Evolutionary conservation across 2,888 invertebrate genomes (phyloP).

Genomic region (Himalopsyche tibetana): DNA sequence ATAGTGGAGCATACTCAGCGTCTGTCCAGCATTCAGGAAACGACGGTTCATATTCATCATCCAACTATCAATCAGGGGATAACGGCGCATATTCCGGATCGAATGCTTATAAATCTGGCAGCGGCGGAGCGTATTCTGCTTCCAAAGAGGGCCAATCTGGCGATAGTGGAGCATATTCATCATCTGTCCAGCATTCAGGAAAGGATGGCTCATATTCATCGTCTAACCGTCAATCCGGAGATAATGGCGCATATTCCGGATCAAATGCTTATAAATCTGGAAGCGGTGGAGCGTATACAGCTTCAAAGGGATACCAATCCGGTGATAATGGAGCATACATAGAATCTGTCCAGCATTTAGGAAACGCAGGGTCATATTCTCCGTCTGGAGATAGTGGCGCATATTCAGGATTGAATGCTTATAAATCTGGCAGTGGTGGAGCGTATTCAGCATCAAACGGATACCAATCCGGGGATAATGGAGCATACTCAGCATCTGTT

Average conservation of each 20-base stretch:
- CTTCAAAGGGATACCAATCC: neutral
- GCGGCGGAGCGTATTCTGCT: neutral
- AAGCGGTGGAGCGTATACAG: neutral
- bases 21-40: neutral
- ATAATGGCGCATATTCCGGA: neutral
- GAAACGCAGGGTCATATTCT: neutral
- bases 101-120: neutral
- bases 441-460: neutral
- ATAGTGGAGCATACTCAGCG: neutral
- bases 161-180: neutral
- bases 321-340: neutral
- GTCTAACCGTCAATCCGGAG: neutral
- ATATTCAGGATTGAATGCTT: neutral
- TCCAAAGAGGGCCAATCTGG: neutral
- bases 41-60: neutral
- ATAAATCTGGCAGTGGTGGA: slow-evolving; percentile 18
- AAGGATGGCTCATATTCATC: neutral
- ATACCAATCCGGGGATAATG: neutral
- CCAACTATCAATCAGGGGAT: neutral
- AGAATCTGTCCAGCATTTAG: neutral
- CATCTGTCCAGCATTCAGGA: neutral
- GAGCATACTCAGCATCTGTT: neutral
- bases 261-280: slow-evolving; percentile 15
- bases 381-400: neutral
- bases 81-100: neutral